Conservation (phyloP, 2,797 vertebrate genomes). For the Dendrocincla fuliginosa region DNA sequence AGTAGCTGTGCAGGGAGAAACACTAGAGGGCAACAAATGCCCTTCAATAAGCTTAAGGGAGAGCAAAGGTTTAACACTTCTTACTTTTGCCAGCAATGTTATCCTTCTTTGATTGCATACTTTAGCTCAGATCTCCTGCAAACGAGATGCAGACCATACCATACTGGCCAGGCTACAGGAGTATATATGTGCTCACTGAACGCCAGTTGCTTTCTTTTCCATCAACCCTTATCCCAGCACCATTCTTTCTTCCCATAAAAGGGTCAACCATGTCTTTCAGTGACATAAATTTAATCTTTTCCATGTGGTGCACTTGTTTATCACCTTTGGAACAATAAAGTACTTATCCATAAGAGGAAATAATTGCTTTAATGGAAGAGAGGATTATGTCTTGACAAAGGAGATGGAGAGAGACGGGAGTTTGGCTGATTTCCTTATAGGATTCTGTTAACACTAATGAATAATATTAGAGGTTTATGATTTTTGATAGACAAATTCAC, state of each 20-base stretch:
- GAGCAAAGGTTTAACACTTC: background rate
- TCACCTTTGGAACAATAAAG: rapidly evolving
- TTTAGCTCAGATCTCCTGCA: background rate
- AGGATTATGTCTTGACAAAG: background rate
- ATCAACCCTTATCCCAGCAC: too few species aligned
- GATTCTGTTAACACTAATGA: background rate
- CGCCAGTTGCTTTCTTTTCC: background rate
- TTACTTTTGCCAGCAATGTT: background rate
- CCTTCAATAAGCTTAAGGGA: background rate
- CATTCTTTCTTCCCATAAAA: background rate
- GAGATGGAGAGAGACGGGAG: background rate
- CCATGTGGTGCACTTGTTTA: background rate
- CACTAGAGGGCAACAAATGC: conserved; percentile 73
- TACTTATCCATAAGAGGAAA: background rate
- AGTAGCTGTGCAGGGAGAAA: background rate
- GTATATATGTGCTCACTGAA: rapidly evolving
- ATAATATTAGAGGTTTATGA: rapidly evolving
- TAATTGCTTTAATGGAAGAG: background rate
- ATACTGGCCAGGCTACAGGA: background rate
- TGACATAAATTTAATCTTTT: background rate
- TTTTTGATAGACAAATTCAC: background rate
- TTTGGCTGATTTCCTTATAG: background rate
- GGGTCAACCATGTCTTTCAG: rapidly evolving
- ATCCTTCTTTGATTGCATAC: background rate
- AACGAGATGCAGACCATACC: rapidly evolving